Base-by-base conservation (phyloP, 1,140 invertebrate species). In the Coenobita brevimanus region DNA sequence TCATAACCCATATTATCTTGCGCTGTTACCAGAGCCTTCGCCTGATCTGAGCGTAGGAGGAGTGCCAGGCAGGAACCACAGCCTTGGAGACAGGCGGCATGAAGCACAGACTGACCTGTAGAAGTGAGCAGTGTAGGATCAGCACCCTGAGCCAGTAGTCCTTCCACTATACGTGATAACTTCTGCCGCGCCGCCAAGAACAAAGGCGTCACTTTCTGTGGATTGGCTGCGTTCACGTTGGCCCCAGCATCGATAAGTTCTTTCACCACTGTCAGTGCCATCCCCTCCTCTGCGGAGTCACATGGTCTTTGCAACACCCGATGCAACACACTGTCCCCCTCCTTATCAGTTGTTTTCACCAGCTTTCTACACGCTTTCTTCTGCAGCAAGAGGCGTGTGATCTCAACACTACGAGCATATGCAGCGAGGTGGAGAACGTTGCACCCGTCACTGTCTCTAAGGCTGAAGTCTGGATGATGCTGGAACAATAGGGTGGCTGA, bases 371-470 rank as follows among this genome's bases (percentile, higher is more conserved):
- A 43, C 36, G 36, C 41, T 60, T 67, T 81, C 27, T 80, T 57
- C 60, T 81, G 41, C 30, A 89, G 64, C 3, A 89, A 38, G 3
- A 50, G 33, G 17, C 75, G 33, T 8, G 64, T 33, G 1, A 89
- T 41, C 2, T 73, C 43, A n/a, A 60, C 30, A 38, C 27, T 82
- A 41, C 82, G 83, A 10, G 82, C 41, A n/a, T 64, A n/a, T 2
- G 82, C 89, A 36, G 89, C 89, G 15, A 89, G 54, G 43, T 89
- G 89, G n/a, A 86, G 67, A 27, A 89, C 50, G 41, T 75, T 71
- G 2, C 78, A 76, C 10, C 64, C 24, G 13, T 84, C 38, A 60
- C 78, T 67, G 50, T 89, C 89, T 62, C 46, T 80, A 3, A 80
- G 78, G 17, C 33, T 27, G 27, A 89, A n/a, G 30, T 89, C 82